These are phyloP conservation scores for Noturus placidus DNA, from an alignment of 2,113 vertebrate species.

Conservation along the genomic window DNA sequence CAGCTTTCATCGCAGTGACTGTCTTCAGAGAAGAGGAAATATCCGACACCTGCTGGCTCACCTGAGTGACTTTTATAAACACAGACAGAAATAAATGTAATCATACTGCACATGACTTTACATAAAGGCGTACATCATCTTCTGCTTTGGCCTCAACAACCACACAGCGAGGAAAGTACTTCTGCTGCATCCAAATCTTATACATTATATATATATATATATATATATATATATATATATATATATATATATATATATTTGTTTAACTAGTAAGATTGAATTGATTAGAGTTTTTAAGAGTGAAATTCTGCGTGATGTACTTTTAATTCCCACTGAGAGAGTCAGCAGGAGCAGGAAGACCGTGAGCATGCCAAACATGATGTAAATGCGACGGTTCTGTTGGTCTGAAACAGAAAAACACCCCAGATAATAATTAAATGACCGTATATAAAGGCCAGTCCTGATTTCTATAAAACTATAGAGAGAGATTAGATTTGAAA, in stretches of 20 bases:
- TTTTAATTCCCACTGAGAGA: slow-evolving; percentile 55
- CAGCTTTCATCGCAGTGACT: background rate
- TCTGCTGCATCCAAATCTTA: background rate
- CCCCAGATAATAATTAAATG: background rate
- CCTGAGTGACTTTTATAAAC: slow-evolving; percentile 45
- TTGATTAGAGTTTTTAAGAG: background rate
- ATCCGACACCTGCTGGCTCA: slow-evolving; percentile 49
- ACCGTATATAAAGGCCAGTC: too few species aligned
- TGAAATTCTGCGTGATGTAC: slow-evolving; percentile 26
- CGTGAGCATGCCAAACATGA: slow-evolving; percentile 45
- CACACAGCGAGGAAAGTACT: background rate
- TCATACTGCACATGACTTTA: background rate
- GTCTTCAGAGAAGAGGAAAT: slow-evolving; percentile 25
- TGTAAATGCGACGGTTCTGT: slow-evolving; percentile 34
- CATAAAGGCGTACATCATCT: background rate
- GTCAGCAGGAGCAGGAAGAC: slow-evolving; percentile 54
- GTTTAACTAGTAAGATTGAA: background rate
- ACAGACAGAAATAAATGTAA: background rate
- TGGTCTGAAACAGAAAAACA: slow-evolving; percentile 32
- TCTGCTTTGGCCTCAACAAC: background rate
- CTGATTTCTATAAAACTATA: background rate
- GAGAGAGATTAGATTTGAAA: background rate
- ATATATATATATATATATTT: too few species aligned
- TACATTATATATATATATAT: too few species aligned
- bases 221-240: too few species aligned